A percentile compares a stretch with the other conserved stretches of the same genome.
Evolutionary conservation across 2,888 invertebrate genomes (phyloP).

Genomic region (Caenorhabditis angaria): DNA sequence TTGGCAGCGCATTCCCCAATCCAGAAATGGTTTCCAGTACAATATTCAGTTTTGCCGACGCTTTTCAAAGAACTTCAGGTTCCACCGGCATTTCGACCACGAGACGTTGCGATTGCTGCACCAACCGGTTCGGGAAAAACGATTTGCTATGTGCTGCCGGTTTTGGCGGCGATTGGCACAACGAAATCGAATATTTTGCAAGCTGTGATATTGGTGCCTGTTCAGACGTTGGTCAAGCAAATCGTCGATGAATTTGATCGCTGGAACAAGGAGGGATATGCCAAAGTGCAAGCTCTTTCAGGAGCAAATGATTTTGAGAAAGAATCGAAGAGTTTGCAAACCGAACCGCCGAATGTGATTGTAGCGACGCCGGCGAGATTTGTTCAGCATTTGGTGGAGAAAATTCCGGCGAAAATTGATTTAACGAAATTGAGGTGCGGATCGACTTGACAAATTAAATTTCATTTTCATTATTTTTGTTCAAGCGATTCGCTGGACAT

Average conservation of each 20-base stretch:
- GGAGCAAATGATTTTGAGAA: constrained; percentile 43
- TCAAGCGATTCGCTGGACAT: too few relatives aligned
- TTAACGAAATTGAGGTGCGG: constrained; percentile 77
- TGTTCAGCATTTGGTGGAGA: constrained; percentile 89
- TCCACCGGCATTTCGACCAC: constrained; percentile 77
- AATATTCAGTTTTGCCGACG: constrained; percentile 61
- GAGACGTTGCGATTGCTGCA: constrained; percentile 93
- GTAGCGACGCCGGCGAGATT: constrained; percentile 92
- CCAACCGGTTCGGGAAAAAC: constrained; percentile 97
- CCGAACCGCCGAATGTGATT: constrained; percentile 80
- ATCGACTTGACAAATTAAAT: too few relatives aligned
- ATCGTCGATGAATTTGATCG: constrained; percentile 75
- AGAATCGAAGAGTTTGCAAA: constrained; percentile 17
- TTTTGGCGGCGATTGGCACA: constrained; percentile 73
- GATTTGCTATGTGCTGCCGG: constrained; percentile 89
- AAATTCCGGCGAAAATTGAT: constrained; percentile 74
- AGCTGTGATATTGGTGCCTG: constrained; percentile 90
- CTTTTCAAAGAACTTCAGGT: constrained; percentile 44
- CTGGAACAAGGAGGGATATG: constrained; percentile 19
- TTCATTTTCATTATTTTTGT: too few relatives aligned
- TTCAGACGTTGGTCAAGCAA: constrained; percentile 88
- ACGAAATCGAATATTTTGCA: constrained; percentile 75
- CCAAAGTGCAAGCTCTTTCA: constrained; percentile 18
- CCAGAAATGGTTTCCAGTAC: constrained; percentile 66
- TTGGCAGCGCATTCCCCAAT: constrained; percentile 35